Evolutionary conservation across 2,797 vertebrate genomes (phyloP).

Genomic region (Neosilurus hyrtlii): DNA sequence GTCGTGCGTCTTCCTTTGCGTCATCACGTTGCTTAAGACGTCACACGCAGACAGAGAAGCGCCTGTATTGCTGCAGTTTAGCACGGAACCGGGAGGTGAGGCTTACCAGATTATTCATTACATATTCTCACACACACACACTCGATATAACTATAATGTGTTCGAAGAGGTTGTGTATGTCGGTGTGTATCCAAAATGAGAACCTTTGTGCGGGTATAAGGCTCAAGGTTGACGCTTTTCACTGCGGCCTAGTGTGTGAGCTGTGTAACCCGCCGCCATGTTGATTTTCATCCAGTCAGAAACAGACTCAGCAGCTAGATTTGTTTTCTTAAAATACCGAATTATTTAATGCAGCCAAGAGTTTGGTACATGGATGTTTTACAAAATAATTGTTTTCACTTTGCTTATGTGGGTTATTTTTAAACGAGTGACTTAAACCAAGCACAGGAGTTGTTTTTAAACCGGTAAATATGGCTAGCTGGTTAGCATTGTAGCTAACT

Average conservation of each 20-base stretch:
- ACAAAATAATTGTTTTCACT: rapidly evolving
- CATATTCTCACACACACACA: not conserved
- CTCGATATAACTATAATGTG: not conserved
- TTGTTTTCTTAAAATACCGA: too few relatives aligned
- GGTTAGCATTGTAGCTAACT: not conserved
- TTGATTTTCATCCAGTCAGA: constrained; percentile 57
- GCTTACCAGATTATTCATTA: not conserved
- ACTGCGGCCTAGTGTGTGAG: constrained; percentile 57
- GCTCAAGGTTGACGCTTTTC: not conserved
- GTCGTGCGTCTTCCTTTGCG: not conserved
- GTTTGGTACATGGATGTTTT: not conserved
- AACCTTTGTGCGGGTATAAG: not conserved
- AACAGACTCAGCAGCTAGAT: rapidly evolving
- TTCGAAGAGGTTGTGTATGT: not conserved
- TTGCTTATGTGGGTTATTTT: not conserved
- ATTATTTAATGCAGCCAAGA: too few relatives aligned
- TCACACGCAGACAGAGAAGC: constrained; percentile 40
- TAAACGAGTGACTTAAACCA: not conserved
- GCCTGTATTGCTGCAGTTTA: constrained; percentile 49
- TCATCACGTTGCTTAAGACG: constrained; percentile 33
- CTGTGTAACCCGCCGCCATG: constrained; percentile 63
- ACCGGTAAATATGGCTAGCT: not conserved
- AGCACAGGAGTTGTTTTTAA: not conserved
- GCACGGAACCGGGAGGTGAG: constrained; percentile 59
- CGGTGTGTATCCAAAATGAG: not conserved